phyloP scores from a whole-genome alignment of 2,797 vertebrate genomes.

The Sebastolobus alascanus region DNA sequence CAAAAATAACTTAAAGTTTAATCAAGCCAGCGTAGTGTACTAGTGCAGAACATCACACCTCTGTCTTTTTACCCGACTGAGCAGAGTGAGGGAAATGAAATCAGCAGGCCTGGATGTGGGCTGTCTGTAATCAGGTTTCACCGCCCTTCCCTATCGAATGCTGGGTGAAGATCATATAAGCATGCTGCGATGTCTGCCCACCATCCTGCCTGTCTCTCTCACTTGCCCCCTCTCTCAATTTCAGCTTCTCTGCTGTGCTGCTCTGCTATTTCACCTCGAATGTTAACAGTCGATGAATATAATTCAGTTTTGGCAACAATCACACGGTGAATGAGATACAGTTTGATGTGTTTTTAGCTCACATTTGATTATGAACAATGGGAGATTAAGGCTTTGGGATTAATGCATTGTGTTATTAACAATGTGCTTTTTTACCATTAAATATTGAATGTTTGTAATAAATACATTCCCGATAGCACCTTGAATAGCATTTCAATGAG shows the following conservation, averaged over 20 bases:
- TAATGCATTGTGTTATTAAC: slow-evolving; percentile 27
- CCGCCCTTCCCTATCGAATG: slow-evolving; percentile 76
- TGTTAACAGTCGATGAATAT: slow-evolving; percentile 1
- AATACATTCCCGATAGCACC: not conserved
- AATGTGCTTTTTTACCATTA: slow-evolving; percentile 11
- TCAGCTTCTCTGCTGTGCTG: slow-evolving; percentile 21
- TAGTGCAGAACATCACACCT: slow-evolving; percentile 70
- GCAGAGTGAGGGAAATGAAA: slow-evolving; percentile 74
- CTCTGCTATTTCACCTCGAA: slow-evolving; percentile 26
- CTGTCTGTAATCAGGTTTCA: slow-evolving; percentile 81
- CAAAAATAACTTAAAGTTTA: slow-evolving; percentile 46
- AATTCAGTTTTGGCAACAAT: slow-evolving; percentile 34
- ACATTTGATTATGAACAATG: slow-evolving; percentile 31
- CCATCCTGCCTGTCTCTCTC: slow-evolving; percentile 62
- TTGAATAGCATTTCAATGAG: slow-evolving; percentile 10
- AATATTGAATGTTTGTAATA: slow-evolving; percentile 9
- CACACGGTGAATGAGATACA: slow-evolving; percentile 4
- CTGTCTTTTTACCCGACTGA: slow-evolving; percentile 59
- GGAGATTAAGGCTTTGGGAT: slow-evolving; percentile 39
- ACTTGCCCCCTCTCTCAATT: slow-evolving; percentile 40
- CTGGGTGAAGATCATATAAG: slow-evolving; percentile 76
- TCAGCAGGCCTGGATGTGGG: slow-evolving; percentile 78
- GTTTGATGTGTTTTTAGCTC: slow-evolving; percentile 9
- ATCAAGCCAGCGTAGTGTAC: slow-evolving; percentile 46
- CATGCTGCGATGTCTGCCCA: slow-evolving; percentile 68